A percentile compares a stretch with the other conserved stretches of the same genome.
Evolutionary conservation across 2,113 vertebrate genomes (phyloP).

Genomic region (Pterocles orientalis): DNA sequence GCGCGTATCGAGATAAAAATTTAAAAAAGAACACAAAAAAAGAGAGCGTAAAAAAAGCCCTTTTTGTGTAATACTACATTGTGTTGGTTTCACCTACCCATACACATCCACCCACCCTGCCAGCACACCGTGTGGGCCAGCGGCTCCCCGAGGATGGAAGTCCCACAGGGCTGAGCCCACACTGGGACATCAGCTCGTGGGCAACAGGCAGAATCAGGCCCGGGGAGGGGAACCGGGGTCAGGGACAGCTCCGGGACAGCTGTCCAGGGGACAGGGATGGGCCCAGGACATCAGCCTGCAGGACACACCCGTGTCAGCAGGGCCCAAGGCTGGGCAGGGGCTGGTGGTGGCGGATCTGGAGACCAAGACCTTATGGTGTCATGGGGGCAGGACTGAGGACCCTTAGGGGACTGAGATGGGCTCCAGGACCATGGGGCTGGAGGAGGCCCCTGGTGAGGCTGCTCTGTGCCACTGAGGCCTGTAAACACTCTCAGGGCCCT

Average conservation of each 20-base stretch:
- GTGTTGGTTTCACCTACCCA: rapidly evolving
- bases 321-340: neutral
- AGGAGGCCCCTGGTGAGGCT: neutral
- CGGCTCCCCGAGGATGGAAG: neutral
- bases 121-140: rapidly evolving
- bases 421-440: neutral
- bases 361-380: neutral
- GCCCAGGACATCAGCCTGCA: rapidly evolving
- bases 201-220: too few relatives aligned
- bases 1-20: rapidly evolving
- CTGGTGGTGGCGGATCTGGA: neutral
- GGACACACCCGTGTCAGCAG: neutral
- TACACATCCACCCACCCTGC: too few relatives aligned
- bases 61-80: neutral
- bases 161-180: neutral
- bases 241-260: neutral
- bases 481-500: neutral
- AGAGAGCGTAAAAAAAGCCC: too few relatives aligned
- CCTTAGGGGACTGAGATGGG: rapidly evolving
- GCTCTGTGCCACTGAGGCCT: neutral
- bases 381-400: neutral
- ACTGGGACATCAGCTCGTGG: rapidly evolving
- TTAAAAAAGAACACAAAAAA: neutral
- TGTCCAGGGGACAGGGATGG: neutral
- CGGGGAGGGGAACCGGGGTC: too few relatives aligned